Conservation (phyloP, 2,113 vertebrate genomes). For the Seriola aureovittata region DNA sequence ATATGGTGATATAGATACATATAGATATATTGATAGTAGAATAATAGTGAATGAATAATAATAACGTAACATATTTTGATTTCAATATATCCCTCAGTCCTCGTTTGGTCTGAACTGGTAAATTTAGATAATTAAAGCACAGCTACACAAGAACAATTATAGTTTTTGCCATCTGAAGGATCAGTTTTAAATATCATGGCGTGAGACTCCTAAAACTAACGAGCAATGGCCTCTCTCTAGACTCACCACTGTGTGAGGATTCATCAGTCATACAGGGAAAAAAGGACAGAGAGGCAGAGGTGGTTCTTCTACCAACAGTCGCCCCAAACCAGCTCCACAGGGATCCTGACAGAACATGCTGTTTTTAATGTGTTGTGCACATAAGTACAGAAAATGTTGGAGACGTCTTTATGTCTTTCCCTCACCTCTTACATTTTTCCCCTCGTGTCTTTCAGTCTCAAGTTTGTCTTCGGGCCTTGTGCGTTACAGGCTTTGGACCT, state of each 20-base stretch:
- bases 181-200: neutral
- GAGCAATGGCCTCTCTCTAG: too few species aligned
- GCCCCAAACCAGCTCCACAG: too few species aligned
- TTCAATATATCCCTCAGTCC: neutral
- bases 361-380: neutral
- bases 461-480: slow-evolving; percentile 91
- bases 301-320: too few species aligned
- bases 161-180: neutral
- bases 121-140: too few species aligned
- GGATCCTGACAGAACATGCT: neutral
- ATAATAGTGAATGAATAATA: too few species aligned
- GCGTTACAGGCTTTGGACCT: slow-evolving; percentile 92
- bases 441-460: slow-evolving; percentile 84
- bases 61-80: neutral
- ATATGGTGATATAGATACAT: neutral
- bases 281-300: neutral
- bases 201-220: neutral
- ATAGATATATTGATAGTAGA: too few species aligned
- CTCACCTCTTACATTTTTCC: neutral
- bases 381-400: neutral
- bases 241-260: neutral
- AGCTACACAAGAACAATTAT: neutral
- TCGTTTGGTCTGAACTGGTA: neutral
- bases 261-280: neutral
- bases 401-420: neutral